A percentile compares a stretch with the other conserved stretches of the same genome.
Conservation (phyloP, 2,797 vertebrate species). For the Megalops cyprinoides region DNA sequence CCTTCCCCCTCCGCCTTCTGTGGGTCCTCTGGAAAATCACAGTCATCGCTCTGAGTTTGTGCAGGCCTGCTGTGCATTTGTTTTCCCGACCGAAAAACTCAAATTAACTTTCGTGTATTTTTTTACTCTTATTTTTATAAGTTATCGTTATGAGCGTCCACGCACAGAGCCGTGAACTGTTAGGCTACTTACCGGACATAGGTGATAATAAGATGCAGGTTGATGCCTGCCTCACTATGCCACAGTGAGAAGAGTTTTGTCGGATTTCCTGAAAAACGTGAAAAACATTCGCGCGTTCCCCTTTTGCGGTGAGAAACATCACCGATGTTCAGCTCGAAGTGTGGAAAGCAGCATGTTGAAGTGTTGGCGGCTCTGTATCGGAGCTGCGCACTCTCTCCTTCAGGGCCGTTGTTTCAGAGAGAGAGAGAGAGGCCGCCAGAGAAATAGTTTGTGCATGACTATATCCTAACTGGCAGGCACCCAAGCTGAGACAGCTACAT, state of each 20-base stretch:
- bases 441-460: constrained; percentile 80
- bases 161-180: not conserved
- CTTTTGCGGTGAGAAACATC: not conserved
- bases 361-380: not conserved
- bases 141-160: not conserved
- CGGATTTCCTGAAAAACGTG: not conserved
- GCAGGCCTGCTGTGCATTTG: constrained; percentile 38
- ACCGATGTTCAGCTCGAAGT: not conserved
- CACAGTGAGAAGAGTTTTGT: not conserved
- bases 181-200: not conserved
- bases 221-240: not conserved
- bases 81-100: not conserved
- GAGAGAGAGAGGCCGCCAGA: constrained; percentile 56
- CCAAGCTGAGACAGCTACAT: constrained; percentile 70
- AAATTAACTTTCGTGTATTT: not conserved
- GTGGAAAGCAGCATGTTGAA: not conserved
- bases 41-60: constrained; percentile 61
- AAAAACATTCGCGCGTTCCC: not conserved
- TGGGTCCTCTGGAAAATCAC: constrained; percentile 73
- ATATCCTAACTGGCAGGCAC: constrained; percentile 73
- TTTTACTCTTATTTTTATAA: no score
- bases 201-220: not conserved
- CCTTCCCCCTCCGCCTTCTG: constrained; percentile 62
- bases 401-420: constrained; percentile 23
- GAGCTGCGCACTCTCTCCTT: constrained; percentile 17